A percentile compares a stretch with the other conserved stretches of the same genome.
Evolutionary conservation across 2,113 vertebrate genomes (phyloP).

Genomic region (Bubo scandiacus): DNA sequence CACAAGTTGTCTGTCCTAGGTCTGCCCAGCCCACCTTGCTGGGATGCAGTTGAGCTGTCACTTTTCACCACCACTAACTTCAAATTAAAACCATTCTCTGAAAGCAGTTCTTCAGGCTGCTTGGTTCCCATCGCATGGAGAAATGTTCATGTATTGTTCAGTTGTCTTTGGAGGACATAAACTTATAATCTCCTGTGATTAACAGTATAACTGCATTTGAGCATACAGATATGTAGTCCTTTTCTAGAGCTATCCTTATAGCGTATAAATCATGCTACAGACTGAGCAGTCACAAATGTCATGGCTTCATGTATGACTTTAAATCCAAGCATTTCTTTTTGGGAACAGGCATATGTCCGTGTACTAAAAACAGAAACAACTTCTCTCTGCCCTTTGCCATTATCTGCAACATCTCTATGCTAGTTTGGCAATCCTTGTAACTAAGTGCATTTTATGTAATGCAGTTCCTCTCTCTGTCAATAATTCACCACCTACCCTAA

Average conservation of each 20-base stretch:
- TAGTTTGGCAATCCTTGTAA: constrained; percentile 56
- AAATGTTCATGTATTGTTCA: background rate
- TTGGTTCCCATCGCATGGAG: background rate
- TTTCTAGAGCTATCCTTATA: background rate
- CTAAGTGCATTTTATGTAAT: constrained; percentile 55
- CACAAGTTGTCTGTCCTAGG: background rate
- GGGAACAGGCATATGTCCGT: constrained; percentile 52
- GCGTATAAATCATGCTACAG: background rate
- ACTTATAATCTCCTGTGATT: background rate
- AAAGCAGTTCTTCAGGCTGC: background rate
- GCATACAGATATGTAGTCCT: background rate
- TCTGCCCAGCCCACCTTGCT: background rate
- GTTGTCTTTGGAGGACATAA: background rate
- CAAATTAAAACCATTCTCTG: background rate
- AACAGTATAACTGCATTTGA: background rate
- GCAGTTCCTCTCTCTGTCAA: constrained; percentile 53
- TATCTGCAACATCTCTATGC: constrained; percentile 45
- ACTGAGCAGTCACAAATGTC: constrained; percentile 51
- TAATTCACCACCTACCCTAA: constrained; percentile 63
- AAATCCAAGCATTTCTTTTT: constrained; percentile 62
- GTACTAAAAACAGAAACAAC: constrained; percentile 60
- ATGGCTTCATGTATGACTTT: constrained; percentile 20
- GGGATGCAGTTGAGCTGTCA: background rate
- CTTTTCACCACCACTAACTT: background rate
- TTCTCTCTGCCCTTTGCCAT: constrained; percentile 34